Percentiles rank a stretch among this genome's conserved stretches.
phyloP scores from a whole-genome alignment of 2,113 vertebrate species.

The Psophia crepitans region DNA sequence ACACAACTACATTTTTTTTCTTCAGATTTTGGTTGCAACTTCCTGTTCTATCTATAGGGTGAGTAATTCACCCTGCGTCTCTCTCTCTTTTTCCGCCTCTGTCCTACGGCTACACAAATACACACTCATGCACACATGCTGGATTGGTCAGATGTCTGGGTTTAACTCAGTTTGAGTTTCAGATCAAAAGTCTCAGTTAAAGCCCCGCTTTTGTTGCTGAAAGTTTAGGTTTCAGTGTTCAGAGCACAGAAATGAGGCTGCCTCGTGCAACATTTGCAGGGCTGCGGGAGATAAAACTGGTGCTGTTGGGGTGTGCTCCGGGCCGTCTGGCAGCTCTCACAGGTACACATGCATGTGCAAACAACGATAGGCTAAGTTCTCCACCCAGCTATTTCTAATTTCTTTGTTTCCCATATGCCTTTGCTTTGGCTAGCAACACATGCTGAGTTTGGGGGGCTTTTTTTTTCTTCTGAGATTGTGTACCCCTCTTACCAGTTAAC shows the following conservation, averaged over 20 bases:
- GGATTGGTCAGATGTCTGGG: slow-evolving; percentile 41
- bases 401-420: not conserved
- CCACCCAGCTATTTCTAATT: not conserved
- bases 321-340: not conserved
- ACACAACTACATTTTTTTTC: not conserved
- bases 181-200: not conserved
- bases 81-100: slow-evolving; percentile 17
- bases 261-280: not conserved
- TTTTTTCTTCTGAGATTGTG: not conserved
- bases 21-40: slow-evolving; percentile 7
- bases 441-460: not conserved
- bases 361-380: not conserved
- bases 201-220: not conserved
- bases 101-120: not conserved
- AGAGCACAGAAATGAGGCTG: not conserved
- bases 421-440: not conserved
- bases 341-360: not conserved
- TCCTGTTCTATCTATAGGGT: slow-evolving; percentile 38
- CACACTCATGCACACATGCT: slow-evolving; percentile 4
- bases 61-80: not conserved
- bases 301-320: not conserved
- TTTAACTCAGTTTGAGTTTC: not conserved
- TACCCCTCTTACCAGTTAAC: not conserved
- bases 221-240: not conserved
- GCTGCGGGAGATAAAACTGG: not conserved